Conservation (phyloP, 92 coral and sea anemone species). For the Siderastrea radians region DNA sequence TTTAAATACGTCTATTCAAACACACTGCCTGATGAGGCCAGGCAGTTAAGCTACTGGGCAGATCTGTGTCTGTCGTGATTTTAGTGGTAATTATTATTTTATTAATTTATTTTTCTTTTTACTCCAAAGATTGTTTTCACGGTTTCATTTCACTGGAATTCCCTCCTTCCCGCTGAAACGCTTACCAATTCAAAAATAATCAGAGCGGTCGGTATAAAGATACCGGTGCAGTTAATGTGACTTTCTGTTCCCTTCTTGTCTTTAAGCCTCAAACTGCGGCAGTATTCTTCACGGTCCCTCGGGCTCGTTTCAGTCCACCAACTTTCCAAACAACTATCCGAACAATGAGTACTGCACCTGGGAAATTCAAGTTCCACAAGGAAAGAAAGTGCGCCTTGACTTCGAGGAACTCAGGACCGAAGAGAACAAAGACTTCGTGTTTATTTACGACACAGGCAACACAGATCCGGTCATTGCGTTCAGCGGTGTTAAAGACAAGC, state of each 20-base stretch:
- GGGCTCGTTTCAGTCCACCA: conserved; percentile 88
- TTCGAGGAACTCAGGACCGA: conserved; percentile 91
- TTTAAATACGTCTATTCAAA: too few relatives aligned
- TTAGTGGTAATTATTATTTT: too few relatives aligned
- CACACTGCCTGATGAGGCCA: too few relatives aligned
- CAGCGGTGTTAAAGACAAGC: conserved; percentile 91
- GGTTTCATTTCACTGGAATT: neutral
- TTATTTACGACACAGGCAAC: conserved; percentile 89
- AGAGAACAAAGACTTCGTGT: conserved; percentile 77
- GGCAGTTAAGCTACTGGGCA: too few relatives aligned
- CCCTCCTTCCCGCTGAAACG: neutral
- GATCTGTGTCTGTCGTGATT: too few relatives aligned
- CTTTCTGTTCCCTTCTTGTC: neutral
- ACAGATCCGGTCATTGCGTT: conserved; percentile 91
- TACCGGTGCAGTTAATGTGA: neutral
- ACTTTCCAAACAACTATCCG: conserved; percentile 91
- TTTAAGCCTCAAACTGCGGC: conserved; percentile 91
- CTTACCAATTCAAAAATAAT: neutral
- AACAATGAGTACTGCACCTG: conserved; percentile 97
- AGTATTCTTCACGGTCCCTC: conserved; percentile 86
- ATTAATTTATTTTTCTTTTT: too few relatives aligned
- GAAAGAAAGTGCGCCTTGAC: conserved; percentile 90
- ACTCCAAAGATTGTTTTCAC: too few relatives aligned
- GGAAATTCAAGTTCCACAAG: conserved; percentile 94
- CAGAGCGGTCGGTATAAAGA: neutral